These are phyloP conservation scores for Cryptophagus acutangulus DNA, from an alignment of 2,888 invertebrate species.

Conservation along the genomic window DNA sequence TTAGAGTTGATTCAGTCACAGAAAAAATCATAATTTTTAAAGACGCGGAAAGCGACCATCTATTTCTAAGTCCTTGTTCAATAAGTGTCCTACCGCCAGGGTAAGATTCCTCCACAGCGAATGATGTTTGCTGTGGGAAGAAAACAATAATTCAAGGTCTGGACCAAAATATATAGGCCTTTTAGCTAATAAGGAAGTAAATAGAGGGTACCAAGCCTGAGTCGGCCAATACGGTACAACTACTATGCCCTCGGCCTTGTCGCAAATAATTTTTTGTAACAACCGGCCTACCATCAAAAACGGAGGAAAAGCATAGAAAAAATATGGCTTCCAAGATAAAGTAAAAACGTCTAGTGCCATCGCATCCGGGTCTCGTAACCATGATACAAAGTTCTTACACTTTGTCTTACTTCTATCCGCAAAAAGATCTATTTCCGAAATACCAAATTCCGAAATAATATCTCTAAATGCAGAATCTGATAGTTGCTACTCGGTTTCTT, in stretches of 20 bases:
- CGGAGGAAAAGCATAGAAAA: not conserved
- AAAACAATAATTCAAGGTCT: not conserved
- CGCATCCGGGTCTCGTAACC: not conserved
- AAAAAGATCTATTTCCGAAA: not conserved
- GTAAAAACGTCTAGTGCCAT: not conserved
- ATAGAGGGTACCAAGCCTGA: not conserved
- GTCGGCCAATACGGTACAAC: not conserved
- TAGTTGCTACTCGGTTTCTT: no score
- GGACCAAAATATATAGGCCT: not conserved
- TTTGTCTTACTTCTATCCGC: slow-evolving; percentile 1
- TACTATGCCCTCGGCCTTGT: not conserved
- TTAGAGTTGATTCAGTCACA: not conserved
- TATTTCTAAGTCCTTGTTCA: not conserved
- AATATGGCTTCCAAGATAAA: not conserved
- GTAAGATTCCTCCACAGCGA: not conserved
- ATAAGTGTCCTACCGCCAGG: not conserved
- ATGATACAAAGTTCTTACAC: not conserved
- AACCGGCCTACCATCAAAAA: not conserved
- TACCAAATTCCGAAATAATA: no score
- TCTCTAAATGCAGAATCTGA: no score
- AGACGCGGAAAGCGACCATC: not conserved
- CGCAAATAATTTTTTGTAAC: not conserved
- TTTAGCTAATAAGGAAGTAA: slow-evolving; percentile 1
- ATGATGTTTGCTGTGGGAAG: not conserved
- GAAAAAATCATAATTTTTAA: not conserved